These are phyloP conservation scores for Apamea sordens DNA, from an alignment of 2,888 invertebrate species.

Conservation along the genomic window DNA sequence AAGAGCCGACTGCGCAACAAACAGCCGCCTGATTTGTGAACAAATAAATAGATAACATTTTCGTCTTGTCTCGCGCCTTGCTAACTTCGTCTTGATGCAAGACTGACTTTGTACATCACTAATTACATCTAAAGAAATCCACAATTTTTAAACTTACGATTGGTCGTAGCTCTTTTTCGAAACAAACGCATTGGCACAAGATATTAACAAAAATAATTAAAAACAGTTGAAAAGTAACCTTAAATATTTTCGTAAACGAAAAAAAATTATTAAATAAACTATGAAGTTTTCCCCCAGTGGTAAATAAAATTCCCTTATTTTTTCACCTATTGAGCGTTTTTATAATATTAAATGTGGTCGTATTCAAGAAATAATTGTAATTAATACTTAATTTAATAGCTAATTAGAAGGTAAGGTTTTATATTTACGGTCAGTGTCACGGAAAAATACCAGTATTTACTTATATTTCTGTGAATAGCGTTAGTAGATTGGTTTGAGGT, in stretches of 20 bases:
- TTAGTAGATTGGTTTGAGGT: not conserved
- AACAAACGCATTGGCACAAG: conserved; percentile 79
- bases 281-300: conserved; percentile 49
- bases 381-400: conserved; percentile 72
- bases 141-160: conserved; percentile 63
- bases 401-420: conserved; percentile 62
- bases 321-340: conserved; percentile 74
- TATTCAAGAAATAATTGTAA: conserved; percentile 70
- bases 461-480: conserved; percentile 42
- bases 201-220: conserved; percentile 67
- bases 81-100: conserved; percentile 58
- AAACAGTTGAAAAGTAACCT: conserved; percentile 59
- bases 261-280: conserved; percentile 54
- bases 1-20: conserved; percentile 52
- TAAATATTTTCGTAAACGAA: conserved; percentile 61
- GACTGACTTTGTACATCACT: conserved; percentile 67
- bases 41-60: conserved; percentile 52
- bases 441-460: conserved; percentile 57
- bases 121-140: conserved; percentile 64
- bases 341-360: conserved; percentile 64
- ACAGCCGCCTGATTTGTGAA: conserved; percentile 35
- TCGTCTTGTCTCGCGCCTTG: conserved; percentile 50
- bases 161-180: conserved; percentile 72
- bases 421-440: conserved; percentile 48
- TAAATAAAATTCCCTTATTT: conserved; percentile 61